Evolutionary conservation across 2,797 vertebrate species (phyloP).

Genomic region (Champsocephalus gunnari): DNA sequence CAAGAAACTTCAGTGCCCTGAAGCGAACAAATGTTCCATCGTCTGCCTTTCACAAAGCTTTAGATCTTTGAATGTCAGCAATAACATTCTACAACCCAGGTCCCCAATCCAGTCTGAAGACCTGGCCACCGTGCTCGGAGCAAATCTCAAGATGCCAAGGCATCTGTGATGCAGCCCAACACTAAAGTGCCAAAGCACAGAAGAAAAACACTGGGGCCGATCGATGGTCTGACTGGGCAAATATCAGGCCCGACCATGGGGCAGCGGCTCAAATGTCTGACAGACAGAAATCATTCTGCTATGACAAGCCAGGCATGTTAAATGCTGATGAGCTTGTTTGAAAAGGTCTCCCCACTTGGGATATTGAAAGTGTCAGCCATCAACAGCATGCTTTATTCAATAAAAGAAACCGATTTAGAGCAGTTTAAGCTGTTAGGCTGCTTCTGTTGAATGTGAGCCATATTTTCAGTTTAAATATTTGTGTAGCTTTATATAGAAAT

Average conservation of each 20-base stretch:
- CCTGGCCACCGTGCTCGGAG: conserved; percentile 49
- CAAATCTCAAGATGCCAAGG: conserved; percentile 73
- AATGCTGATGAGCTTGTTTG: conserved; percentile 80
- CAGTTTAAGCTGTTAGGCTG: not conserved
- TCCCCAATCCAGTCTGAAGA: conserved; percentile 53
- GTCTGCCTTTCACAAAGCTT: conserved; percentile 77
- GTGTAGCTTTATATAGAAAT: not conserved
- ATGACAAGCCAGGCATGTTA: conserved; percentile 69
- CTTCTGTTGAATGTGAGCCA: conserved; percentile 23
- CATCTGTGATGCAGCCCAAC: conserved; percentile 54
- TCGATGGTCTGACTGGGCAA: conserved; percentile 79
- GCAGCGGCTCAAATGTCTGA: conserved; percentile 74
- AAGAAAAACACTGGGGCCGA: conserved; percentile 71
- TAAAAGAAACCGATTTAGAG: conserved; percentile 23
- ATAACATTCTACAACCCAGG: conserved; percentile 61
- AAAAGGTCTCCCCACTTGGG: conserved; percentile 83
- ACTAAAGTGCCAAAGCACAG: conserved; percentile 63
- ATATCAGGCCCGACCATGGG: conserved; percentile 78
- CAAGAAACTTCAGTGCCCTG: conserved; percentile 73
- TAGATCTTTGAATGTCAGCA: conserved; percentile 83
- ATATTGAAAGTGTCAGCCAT: conserved; percentile 68
- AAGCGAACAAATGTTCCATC: conserved; percentile 83
- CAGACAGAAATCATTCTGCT: conserved; percentile 75
- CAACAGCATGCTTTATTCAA: conserved; percentile 61
- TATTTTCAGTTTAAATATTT: not conserved